Percentiles rank a stretch among this genome's conserved stretches.
These are phyloP conservation scores for Orientallactaga bullata DNA, from an alignment of 2,113 vertebrate species.

Conservation along the genomic window DNA sequence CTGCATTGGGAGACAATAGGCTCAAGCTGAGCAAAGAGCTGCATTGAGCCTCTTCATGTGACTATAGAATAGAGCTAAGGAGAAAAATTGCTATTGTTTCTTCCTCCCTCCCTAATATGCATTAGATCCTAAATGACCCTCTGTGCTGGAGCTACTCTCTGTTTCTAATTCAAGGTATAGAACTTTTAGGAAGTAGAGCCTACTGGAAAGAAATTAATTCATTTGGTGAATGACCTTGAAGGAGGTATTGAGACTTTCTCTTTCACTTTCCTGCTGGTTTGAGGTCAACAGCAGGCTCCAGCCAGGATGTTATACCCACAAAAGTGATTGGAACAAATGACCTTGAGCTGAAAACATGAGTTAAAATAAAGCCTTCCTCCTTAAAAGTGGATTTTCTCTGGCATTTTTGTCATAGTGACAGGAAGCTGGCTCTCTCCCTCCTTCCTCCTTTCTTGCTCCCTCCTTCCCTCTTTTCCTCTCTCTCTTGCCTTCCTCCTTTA, in stretches of 20 bases:
- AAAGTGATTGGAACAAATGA: too few relatives aligned
- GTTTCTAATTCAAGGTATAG: too few relatives aligned
- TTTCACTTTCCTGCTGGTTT: neutral
- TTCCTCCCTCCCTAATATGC: neutral
- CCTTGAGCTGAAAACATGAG: neutral
- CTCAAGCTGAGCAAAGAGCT: neutral
- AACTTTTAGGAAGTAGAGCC: neutral
- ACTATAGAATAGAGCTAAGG: neutral
- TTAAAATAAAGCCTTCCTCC: too few relatives aligned
- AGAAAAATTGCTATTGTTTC: neutral
- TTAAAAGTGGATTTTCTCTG: neutral
- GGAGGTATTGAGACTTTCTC: neutral
- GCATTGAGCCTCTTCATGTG: neutral
- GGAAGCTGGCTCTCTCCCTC: neutral
- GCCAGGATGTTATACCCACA: too few relatives aligned
- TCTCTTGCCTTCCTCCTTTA: neutral
- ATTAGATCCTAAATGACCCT: neutral
- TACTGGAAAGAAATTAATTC: neutral
- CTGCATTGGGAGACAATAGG: neutral
- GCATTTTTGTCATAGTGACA: neutral
- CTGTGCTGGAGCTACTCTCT: too few relatives aligned
- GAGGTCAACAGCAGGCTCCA: accelerated
- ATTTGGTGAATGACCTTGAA: neutral
- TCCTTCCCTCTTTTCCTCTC: accelerated
- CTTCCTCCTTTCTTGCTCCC: accelerated